Percentiles rank a stretch among this genome's conserved stretches.
phyloP scores from a whole-genome alignment of 2,113 vertebrate species.

The Agapornis roseicollis region DNA sequence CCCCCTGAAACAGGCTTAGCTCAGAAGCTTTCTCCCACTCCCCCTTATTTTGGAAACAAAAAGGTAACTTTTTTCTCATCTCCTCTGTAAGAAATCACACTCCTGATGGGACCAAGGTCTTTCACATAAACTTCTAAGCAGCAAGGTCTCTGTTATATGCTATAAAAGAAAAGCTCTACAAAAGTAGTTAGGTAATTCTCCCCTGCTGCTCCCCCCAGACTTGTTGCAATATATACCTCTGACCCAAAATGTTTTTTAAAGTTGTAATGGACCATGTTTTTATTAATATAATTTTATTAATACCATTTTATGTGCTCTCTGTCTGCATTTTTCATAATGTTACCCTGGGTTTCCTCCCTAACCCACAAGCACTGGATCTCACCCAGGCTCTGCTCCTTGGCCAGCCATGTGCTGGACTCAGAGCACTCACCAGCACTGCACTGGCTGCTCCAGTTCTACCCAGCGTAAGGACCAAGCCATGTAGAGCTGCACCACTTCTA shows the following conservation, averaged over 20 bases:
- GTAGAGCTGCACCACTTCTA: fast-evolving
- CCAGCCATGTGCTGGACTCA: neutral
- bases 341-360: neutral
- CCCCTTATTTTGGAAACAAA: neutral
- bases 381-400: neutral
- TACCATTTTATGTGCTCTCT: neutral
- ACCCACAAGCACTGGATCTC: neutral
- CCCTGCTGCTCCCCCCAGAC: neutral
- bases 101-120: neutral
- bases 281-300: neutral
- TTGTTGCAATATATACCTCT: neutral
- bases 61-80: neutral
- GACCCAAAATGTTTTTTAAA: neutral
- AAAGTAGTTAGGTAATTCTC: neutral
- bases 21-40: neutral
- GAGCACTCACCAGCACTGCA: fast-evolving
- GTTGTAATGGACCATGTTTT: neutral
- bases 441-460: neutral
- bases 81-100: neutral
- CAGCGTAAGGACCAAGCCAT: fast-evolving
- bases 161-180: neutral
- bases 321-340: fast-evolving
- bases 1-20: neutral
- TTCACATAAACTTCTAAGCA: neutral
- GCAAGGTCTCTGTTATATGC: neutral